Percentiles rank a stretch among this genome's conserved stretches.
Evolutionary conservation across 1,140 invertebrate species (phyloP).

Genomic region (Pogonognathellus flavescens): DNA sequence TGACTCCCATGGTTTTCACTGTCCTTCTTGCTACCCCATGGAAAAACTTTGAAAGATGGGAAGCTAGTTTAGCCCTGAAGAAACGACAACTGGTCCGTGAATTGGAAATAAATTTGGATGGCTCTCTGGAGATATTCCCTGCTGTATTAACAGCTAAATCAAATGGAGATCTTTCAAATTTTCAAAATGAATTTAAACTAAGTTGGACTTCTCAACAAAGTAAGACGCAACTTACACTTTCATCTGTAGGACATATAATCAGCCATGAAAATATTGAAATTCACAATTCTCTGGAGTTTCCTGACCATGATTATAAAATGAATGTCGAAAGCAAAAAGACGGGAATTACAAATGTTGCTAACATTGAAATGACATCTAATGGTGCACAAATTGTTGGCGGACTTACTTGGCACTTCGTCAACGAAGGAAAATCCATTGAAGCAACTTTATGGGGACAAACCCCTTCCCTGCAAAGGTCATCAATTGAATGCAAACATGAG

Average conservation of each 20-base stretch:
- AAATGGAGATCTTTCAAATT: constrained; percentile 4
- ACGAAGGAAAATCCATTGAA: constrained; percentile 15
- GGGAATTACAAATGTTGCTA: background rate
- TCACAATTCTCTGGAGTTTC: constrained; percentile 7
- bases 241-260: background rate
- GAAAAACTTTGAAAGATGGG: constrained; percentile 53
- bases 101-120: constrained; percentile 50
- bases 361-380: constrained; percentile 13
- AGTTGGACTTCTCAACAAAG: background rate
- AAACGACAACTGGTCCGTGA: background rate
- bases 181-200: background rate
- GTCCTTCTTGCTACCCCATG: constrained; percentile 46
- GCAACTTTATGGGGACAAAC: constrained; percentile 45
- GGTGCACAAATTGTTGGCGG: constrained; percentile 10
- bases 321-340: constrained; percentile 23
- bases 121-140: constrained; percentile 39
- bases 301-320: constrained; percentile 39
- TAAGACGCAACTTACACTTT: background rate
- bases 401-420: constrained; percentile 38
- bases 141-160: background rate
- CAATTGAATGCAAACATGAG: constrained; percentile 26
- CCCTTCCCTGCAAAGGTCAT: constrained; percentile 36
- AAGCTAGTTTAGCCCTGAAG: constrained; percentile 8
- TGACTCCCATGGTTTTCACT: constrained; percentile 8
- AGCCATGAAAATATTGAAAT: background rate